Evolutionary conservation across 2,797 vertebrate species (phyloP).

Genomic region (Argya squamiceps): DNA sequence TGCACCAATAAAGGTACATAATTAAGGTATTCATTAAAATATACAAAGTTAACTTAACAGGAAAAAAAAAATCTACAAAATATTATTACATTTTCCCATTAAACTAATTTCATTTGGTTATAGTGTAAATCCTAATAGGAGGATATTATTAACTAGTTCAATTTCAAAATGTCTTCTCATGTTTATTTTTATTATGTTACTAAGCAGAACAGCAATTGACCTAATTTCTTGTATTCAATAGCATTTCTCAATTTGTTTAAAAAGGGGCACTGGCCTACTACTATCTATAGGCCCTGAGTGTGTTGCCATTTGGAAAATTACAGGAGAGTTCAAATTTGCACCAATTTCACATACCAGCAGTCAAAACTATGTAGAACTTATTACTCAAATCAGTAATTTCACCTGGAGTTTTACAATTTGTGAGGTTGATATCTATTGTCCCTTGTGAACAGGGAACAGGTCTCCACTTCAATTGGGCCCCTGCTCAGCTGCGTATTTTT

Average conservation of each 20-base stretch:
- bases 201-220: slow-evolving; percentile 39
- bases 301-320: neutral
- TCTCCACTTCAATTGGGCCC: neutral
- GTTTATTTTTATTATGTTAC: slow-evolving; percentile 65
- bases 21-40: slow-evolving; percentile 67
- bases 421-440: neutral
- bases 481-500: neutral
- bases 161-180: slow-evolving; percentile 54
- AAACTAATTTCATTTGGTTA: slow-evolving; percentile 64
- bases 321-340: neutral
- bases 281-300: fast-evolving
- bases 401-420: fast-evolving
- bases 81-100: slow-evolving; percentile 55
- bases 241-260: slow-evolving; percentile 10
- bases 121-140: slow-evolving; percentile 63
- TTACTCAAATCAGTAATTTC: neutral
- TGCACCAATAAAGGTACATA: slow-evolving; percentile 64
- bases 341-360: neutral
- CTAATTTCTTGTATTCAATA: slow-evolving; percentile 63
- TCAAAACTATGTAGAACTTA: fast-evolving
- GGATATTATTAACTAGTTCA: slow-evolving; percentile 68
- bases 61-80: slow-evolving; percentile 3
- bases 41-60: slow-evolving; percentile 62
- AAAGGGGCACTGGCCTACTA: neutral
- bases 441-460: neutral